These are phyloP conservation scores for Cephonodes hylas DNA, from an alignment of 2,888 invertebrate genomes.

Conservation along the genomic window DNA sequence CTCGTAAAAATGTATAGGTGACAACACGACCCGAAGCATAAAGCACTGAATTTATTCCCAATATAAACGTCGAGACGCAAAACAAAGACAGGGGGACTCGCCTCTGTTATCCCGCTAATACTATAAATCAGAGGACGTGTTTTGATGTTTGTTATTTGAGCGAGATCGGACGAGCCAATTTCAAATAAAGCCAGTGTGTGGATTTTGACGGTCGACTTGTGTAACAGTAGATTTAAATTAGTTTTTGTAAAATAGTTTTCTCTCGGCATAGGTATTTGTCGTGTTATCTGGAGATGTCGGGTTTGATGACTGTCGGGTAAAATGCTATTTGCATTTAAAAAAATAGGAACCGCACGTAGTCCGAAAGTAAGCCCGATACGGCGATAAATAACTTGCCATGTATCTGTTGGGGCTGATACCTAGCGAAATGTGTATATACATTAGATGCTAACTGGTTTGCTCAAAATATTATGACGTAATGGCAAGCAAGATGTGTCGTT, in stretches of 20 bases:
- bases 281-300: too few species aligned
- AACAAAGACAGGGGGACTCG: conserved; percentile 35
- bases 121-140: conserved; percentile 7
- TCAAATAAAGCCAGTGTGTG: conserved; percentile 10
- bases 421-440: too few species aligned
- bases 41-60: conserved; percentile 60
- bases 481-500: too few species aligned
- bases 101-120: conserved; percentile 21
- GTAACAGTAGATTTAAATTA: not conserved
- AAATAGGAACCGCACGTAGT: too few species aligned
- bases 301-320: too few species aligned
- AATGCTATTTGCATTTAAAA: too few species aligned
- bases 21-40: conserved; percentile 51
- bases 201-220: not conserved
- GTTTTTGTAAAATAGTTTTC: not conserved
- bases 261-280: too few species aligned
- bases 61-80: conserved; percentile 42
- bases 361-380: too few species aligned
- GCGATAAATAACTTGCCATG: too few species aligned
- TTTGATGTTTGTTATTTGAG: conserved; percentile 10
- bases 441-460: too few species aligned
- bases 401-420: too few species aligned
- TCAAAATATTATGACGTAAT: too few species aligned
- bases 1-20: conserved; percentile 57
- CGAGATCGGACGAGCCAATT: conserved; percentile 6